Evolutionary conservation across 2,797 vertebrate species (phyloP), one percentile per base, ranked within the genome.

Genomic region (Natrix natrix): DNA sequence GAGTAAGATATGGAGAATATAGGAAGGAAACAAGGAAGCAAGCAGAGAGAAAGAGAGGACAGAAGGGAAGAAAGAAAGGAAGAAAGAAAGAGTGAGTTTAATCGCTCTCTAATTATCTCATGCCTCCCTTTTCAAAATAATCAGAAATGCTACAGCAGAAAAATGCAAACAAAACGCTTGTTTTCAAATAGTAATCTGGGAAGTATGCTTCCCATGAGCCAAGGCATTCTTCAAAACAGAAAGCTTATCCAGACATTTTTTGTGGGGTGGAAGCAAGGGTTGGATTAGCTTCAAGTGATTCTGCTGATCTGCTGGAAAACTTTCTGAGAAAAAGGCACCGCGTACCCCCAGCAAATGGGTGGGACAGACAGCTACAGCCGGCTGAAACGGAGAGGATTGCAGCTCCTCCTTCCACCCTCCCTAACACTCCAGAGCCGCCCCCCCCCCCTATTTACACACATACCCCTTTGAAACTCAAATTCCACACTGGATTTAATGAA

Each of bases 181-280:
- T 90, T 94, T 91, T 93, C 78, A 94, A 95, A 93, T 14, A 92
- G 88, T n/a, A 63, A 74, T 93, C 90, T 90, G 94, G 14, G 88
- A 93, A 96, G 86, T 61, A 12, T 6, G 86, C 28, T 94, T 95
- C 32, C 32, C 91, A 61, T 11, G 20, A 93, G 26, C 63, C 52
- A 91, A 92, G 90, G 59, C 48, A 92, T 87, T 94, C 94, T 83
- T 60, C 92, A 93, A 92, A n/a, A 87, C 88, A 93, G 89, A 90
- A 90, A 59, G 24, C 87, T 87, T 60, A 93, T 86, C 57, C 89
- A 94, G 56, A 89, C 86, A 59, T 93, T 91, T 37, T 55, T 55
- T 55, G 11, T 3, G 1, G 59, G 24, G 24, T 8, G 8, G 8
- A 94, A 95, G 89, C 88, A 63, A 78, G 17, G 54, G 92, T 92